These are phyloP conservation scores for Leptinotarsa undecemlineata DNA, from an alignment of 1,140 invertebrate species.

Conservation along the genomic window DNA sequence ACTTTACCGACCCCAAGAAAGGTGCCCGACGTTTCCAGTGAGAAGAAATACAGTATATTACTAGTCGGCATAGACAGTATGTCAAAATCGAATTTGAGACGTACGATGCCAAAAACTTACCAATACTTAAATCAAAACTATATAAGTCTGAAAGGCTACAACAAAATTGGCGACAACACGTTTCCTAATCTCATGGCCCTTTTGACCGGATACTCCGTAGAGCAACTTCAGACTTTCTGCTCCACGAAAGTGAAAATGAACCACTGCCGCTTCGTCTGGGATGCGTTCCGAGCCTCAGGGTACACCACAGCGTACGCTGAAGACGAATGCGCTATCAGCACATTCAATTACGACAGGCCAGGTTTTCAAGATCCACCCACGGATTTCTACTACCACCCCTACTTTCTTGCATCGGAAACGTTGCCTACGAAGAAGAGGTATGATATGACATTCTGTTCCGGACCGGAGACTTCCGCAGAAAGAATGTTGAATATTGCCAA, in stretches of 20 bases:
- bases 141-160: constrained; percentile 64
- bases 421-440: constrained; percentile 52
- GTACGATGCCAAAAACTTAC: constrained; percentile 76
- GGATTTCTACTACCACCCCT: constrained; percentile 74
- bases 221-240: constrained; percentile 58
- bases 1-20: constrained; percentile 49
- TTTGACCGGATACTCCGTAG: constrained; percentile 60
- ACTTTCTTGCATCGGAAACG: constrained; percentile 64
- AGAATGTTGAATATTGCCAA: constrained; percentile 61
- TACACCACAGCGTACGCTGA: constrained; percentile 70
- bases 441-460: constrained; percentile 57
- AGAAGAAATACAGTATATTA: constrained; percentile 63
- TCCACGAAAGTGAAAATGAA: constrained; percentile 58
- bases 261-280: constrained; percentile 67
- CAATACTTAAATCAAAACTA: constrained; percentile 63
- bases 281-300: constrained; percentile 60
- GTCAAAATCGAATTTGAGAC: constrained; percentile 74
- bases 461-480: constrained; percentile 60
- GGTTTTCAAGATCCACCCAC: constrained; percentile 71
- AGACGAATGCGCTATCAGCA: constrained; percentile 63
- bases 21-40: constrained; percentile 2
- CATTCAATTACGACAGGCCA: constrained; percentile 67
- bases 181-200: constrained; percentile 82
- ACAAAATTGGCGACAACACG: constrained; percentile 77
- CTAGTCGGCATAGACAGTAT: constrained; percentile 82